Base-by-base conservation (phyloP, 2,888 invertebrate genomes). In the Phoronis australis region DNA sequence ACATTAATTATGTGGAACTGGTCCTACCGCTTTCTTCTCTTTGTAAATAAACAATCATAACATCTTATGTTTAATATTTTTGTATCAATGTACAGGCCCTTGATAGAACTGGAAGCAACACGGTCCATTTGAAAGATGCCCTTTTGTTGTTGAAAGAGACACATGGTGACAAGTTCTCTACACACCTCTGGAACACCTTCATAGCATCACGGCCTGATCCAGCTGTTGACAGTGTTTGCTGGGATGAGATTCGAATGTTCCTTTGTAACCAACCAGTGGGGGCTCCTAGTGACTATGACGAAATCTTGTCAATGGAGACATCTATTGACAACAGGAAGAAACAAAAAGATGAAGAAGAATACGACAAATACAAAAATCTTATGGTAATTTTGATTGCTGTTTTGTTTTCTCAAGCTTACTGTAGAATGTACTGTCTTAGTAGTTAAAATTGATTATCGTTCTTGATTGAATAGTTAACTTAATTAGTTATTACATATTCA, bases 161-260 rank as follows among this genome's bases (percentile, higher is more conserved):
- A n/a, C 72, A 71, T 54, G 69, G 65, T 0, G 64, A 68, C 9
- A 49, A 55, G 26, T 72, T 72, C 49, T 66, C 68, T 1, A 51
- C 69, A 44, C 46, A 61, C 25, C 62, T 64, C 9, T 72, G 72
- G 72, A 55, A 60, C 4, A 23, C 55, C 20, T 72, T 71, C 51
- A 51, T 69, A 5, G 42, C 55, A 1, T 60, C 61, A 3, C 44
- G 71, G 21, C 57, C 59, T 22, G 12, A 48, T 49, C 15, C 21
- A 12, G 22, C 20, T 25, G 31, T 31, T 15, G 31, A 12, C 31
- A 12, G 31, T 31, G 67, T 71, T 2, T 66, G 48, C 45, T 71
- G 68, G 60, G 66, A 69, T 58, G 71, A 71, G 54, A 59, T 71
- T 4, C 50, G 61, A 20, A 48, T 61, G 47, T 70, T 65, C 66